Evolutionary conservation across 2,797 vertebrate species (phyloP).

Genomic region (Rhadinocentrus ornatus): DNA sequence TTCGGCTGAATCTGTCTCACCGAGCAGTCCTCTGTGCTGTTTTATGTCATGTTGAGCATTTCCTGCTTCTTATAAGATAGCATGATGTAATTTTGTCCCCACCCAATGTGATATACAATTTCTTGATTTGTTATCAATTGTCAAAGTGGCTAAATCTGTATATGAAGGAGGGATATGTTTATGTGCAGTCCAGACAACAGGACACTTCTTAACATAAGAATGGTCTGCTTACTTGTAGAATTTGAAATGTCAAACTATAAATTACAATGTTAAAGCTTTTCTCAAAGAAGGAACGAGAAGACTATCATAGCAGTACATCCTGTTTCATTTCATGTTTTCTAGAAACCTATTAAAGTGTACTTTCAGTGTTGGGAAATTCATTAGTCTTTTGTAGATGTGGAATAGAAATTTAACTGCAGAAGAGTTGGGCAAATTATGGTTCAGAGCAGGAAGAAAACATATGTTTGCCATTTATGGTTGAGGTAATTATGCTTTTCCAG

Average conservation of each 20-base stretch:
- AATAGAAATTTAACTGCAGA: slow-evolving; percentile 5
- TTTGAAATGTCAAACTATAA: not conserved
- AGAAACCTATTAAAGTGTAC: not conserved
- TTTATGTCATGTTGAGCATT: slow-evolving; percentile 17
- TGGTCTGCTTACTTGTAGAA: not conserved
- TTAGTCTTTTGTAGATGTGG: not conserved
- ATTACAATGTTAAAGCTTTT: not conserved
- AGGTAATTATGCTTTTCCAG: not conserved
- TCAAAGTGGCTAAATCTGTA: not conserved
- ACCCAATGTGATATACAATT: slow-evolving; percentile 2
- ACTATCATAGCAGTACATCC: slow-evolving; percentile 4
- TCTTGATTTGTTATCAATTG: slow-evolving; percentile 3
- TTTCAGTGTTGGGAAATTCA: not conserved
- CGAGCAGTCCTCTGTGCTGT: slow-evolving; percentile 11
- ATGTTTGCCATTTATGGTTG: not conserved
- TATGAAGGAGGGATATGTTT: slow-evolving; percentile 4
- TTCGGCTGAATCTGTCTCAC: not conserved
- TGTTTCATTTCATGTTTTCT: not conserved
- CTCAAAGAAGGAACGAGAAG: not conserved
- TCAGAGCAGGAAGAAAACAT: not conserved
- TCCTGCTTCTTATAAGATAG: slow-evolving; percentile 3
- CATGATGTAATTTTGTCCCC: slow-evolving; percentile 22
- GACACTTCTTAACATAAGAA: not conserved
- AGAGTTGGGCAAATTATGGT: not conserved
- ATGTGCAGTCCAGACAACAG: not conserved